Base-by-base conservation (phyloP, 1,140 invertebrate species). In the Hylaeus anthracinus region DNA sequence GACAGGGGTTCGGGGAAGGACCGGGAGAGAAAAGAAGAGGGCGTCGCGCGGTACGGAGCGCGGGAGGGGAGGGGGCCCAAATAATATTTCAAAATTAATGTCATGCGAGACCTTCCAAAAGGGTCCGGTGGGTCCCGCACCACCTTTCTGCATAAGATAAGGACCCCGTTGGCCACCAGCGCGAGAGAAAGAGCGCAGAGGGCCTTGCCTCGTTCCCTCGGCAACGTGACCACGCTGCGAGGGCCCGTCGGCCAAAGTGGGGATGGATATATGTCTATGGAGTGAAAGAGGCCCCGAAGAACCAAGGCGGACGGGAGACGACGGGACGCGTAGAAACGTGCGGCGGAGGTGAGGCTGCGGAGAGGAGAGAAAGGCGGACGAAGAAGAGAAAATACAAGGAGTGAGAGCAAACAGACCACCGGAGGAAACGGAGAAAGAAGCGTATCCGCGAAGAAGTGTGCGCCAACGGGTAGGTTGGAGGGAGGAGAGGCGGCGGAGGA, bases 61-160 rank as follows among this genome's bases (percentile, higher is more conserved):
- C 12, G 1, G 41, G 63, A 9, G 51, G 51, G 73, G 63, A 76
- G 72, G 85, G 48, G 84, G 75, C 56, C 81, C 83, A 85, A 90
- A 90, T 90, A 90, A 90, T 90, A 91, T 89, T 90, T 91, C 83
- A 90, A 91, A 91, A 90, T 91, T 91, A 90, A 90, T 89, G 88
- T 90, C 90, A 88, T 83, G 88, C 80, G 85, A 81, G 77, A 75
- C 72, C 84, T 73, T 83, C 67, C 77, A 86, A 89, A 85, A 75
- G 78, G 78, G 83, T 78, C 74, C 80, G 85, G 85, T 86, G 82
- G 82, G 71, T 77, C 74, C 78, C 77, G 79, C 74, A 81, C 79
- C 85, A 87, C 58, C 86, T 89, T 88, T 83, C 83, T 88, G 78
- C 79, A 76, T 86, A 88, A 89, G 79, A 88, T 84, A 86, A 88